A percentile compares a stretch with the other conserved stretches of the same genome.
Evolutionary conservation across 2,888 invertebrate genomes (phyloP).

Genomic region (Orgyia antiqua): DNA sequence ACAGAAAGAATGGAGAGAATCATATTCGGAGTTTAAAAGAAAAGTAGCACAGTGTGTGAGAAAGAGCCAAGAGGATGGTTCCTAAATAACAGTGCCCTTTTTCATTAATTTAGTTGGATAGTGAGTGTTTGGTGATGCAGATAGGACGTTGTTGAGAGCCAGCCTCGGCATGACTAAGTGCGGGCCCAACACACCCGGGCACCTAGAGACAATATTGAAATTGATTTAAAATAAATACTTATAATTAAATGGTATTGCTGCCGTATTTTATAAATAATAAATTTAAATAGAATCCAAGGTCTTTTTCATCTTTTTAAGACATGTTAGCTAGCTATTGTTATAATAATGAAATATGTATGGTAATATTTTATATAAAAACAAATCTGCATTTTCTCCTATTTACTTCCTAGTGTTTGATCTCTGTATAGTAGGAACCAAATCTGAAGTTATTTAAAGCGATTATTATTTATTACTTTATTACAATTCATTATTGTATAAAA

Average conservation of each 20-base stretch:
- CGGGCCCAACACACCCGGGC: conserved; percentile 46
- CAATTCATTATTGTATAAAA: conserved; percentile 32
- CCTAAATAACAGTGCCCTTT: conserved; percentile 84
- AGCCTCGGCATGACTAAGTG: conserved; percentile 46
- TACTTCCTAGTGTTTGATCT: conserved; percentile 57
- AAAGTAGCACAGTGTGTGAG: conserved; percentile 98
- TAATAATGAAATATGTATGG: conserved; percentile 72
- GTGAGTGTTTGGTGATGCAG: conserved; percentile 71
- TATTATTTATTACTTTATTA: conserved; percentile 45
- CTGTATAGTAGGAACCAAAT: conserved; percentile 67
- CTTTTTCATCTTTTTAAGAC: conserved; percentile 77
- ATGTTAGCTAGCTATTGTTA: conserved; percentile 73
- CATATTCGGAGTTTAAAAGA: conserved; percentile 97
- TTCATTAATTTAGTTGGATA: conserved; percentile 67
- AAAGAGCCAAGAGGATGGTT: conserved; percentile 99
- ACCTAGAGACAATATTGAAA: conserved; percentile 74
- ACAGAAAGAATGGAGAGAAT: conserved; percentile 99
- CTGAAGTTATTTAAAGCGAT: conserved; percentile 38
- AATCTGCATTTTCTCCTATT: conserved; percentile 67
- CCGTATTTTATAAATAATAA: conserved; percentile 74
- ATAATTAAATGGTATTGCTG: conserved; percentile 74
- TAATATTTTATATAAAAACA: conserved; percentile 69
- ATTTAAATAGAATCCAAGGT: conserved; percentile 70
- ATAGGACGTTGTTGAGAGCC: conserved; percentile 49
- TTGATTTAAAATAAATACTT: conserved; percentile 74